These are phyloP conservation scores for Chelonoidis abingdonii DNA, from an alignment of 2,113 vertebrate genomes.

Conservation along the genomic window DNA sequence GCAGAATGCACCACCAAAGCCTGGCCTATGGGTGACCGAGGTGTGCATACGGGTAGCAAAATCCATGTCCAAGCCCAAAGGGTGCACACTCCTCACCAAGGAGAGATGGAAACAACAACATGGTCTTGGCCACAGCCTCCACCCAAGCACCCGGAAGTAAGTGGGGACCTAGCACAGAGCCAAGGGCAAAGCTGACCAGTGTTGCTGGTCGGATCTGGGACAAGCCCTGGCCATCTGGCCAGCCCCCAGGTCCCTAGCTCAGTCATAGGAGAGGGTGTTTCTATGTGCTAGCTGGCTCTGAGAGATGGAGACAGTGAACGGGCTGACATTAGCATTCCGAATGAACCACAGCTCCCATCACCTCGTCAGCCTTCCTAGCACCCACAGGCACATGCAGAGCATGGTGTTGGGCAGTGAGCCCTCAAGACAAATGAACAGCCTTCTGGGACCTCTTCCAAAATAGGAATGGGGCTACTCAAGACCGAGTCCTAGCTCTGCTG, in stretches of 20 bases:
- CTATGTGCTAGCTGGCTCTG: background rate
- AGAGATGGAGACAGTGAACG: background rate
- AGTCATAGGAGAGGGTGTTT: background rate
- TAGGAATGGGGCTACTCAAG: background rate
- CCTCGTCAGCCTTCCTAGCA: background rate
- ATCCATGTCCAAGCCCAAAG: background rate
- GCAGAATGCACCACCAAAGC: background rate
- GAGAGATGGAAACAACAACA: background rate
- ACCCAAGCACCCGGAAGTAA: background rate
- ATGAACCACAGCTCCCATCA: background rate
- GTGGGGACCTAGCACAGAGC: background rate
- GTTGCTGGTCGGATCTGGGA: too few species aligned
- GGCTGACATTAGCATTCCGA: background rate
- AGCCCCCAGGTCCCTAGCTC: too few species aligned
- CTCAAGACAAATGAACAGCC: background rate
- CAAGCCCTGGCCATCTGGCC: background rate
- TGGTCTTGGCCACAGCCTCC: background rate
- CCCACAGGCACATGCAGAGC: background rate
- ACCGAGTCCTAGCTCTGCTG: background rate
- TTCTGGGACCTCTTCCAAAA: background rate
- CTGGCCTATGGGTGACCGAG: background rate
- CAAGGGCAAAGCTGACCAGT: background rate
- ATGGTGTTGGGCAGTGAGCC: background rate
- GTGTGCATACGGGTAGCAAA: background rate
- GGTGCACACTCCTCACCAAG: background rate